Percentiles rank a stretch among this genome's conserved stretches.
phyloP scores from a whole-genome alignment of 2,113 vertebrate species.

The Picathartes gymnocephalus region DNA sequence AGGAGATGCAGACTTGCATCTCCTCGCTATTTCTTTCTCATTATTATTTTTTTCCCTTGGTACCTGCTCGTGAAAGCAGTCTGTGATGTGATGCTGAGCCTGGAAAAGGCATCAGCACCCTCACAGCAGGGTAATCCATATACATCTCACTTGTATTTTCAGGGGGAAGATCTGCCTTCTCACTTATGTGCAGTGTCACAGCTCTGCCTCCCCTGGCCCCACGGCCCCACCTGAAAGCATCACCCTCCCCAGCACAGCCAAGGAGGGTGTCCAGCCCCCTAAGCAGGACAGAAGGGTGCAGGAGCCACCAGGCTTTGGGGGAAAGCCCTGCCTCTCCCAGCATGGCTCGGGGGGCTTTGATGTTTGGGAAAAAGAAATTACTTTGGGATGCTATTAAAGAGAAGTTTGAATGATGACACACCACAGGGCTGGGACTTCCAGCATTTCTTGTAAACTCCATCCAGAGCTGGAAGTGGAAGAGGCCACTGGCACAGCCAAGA shows the following conservation, averaged over 20 bases:
- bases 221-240: neutral
- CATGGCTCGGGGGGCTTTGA: neutral
- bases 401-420: constrained; percentile 2
- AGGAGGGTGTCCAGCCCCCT: neutral
- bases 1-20: neutral
- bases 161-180: neutral
- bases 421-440: neutral
- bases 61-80: neutral
- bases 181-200: fast-evolving
- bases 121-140: neutral
- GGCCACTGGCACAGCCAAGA: neutral
- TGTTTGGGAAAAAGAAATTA: neutral
- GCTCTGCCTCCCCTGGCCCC: neutral
- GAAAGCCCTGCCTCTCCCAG: neutral
- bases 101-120: neutral
- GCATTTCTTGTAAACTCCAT: neutral
- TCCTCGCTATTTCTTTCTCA: neutral
- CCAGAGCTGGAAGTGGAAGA: constrained; percentile 21
- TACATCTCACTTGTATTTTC: neutral
- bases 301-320: neutral
- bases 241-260: fast-evolving
- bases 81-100: neutral
- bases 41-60: neutral
- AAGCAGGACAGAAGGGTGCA: neutral
- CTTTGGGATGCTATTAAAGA: neutral